These are phyloP conservation scores for Mythimna ferrago DNA, from an alignment of 2,888 invertebrate genomes.

Conservation along the genomic window DNA sequence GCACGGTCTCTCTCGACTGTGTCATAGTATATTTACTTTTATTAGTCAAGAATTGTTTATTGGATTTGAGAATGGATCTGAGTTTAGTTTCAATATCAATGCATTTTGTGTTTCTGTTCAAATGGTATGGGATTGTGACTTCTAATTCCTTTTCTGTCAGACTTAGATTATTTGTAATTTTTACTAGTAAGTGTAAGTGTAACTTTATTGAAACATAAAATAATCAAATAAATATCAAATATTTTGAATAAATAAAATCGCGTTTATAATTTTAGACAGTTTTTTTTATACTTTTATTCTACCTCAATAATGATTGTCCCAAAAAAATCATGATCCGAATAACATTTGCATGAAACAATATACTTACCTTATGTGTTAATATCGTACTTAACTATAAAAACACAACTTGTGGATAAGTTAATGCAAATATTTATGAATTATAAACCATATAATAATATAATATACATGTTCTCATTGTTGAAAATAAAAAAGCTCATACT, in stretches of 20 bases:
- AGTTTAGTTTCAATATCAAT: conserved; percentile 36
- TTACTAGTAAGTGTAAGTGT: no score
- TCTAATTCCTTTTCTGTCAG: not conserved
- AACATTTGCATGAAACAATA: conserved; percentile 45
- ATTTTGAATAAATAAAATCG: not conserved
- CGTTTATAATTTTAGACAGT: not conserved
- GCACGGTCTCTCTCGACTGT: not conserved
- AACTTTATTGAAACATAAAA: no score
- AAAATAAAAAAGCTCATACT: conserved; percentile 77
- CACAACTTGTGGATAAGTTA: conserved; percentile 57
- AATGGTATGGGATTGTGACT: conserved; percentile 57
- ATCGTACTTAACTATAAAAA: conserved; percentile 59
- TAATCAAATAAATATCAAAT: not conserved
- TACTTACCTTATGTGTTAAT: conserved; percentile 25
- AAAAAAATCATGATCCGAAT: conserved; percentile 31
- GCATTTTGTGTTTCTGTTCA: conserved; percentile 51
- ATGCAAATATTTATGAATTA: conserved; percentile 68
- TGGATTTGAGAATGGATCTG: conserved; percentile 17
- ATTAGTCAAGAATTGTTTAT: not conserved
- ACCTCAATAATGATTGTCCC: conserved; percentile 11
- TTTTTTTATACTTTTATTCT: not conserved
- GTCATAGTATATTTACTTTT: no score
- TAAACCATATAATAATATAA: conserved; percentile 63
- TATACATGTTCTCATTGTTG: conserved; percentile 81
- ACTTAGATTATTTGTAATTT: no score